These are phyloP conservation scores for Corvus moneduloides DNA, from an alignment of 2,113 vertebrate species.

Conservation along the genomic window DNA sequence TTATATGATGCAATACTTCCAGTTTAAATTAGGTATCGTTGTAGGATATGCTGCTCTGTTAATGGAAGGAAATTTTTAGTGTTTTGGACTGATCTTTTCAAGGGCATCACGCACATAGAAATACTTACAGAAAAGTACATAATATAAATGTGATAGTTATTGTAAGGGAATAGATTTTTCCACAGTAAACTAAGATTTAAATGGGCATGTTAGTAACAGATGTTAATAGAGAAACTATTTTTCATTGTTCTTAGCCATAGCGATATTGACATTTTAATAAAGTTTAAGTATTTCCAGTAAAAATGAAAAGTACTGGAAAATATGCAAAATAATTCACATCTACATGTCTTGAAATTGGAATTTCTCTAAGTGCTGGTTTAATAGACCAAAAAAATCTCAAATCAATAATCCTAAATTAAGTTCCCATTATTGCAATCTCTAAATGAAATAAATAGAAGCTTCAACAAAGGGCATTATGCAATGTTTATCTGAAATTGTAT, in stretches of 20 bases:
- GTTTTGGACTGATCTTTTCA: constrained; percentile 66
- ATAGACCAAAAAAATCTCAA: neutral
- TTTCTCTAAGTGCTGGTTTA: neutral
- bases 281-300: neutral
- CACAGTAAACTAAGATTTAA: neutral
- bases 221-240: neutral
- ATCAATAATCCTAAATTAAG: neutral
- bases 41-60: constrained; percentile 57
- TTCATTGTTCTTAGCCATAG: neutral
- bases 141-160: neutral
- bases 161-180: constrained; percentile 26
- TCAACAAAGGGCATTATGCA: neutral
- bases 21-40: constrained; percentile 74
- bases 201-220: neutral
- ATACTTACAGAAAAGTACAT: neutral
- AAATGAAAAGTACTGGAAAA: neutral
- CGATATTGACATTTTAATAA: neutral
- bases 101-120: constrained; percentile 35
- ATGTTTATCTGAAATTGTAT: constrained; percentile 2
- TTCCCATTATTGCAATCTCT: neutral
- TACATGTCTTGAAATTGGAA: neutral
- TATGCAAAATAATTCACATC: neutral
- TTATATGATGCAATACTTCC: constrained; percentile 68
- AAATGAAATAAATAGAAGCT: neutral
- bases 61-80: constrained; percentile 41